These are phyloP conservation scores for Fistularia tabacaria DNA, from an alignment of 2,797 vertebrate species.

Conservation along the genomic window DNA sequence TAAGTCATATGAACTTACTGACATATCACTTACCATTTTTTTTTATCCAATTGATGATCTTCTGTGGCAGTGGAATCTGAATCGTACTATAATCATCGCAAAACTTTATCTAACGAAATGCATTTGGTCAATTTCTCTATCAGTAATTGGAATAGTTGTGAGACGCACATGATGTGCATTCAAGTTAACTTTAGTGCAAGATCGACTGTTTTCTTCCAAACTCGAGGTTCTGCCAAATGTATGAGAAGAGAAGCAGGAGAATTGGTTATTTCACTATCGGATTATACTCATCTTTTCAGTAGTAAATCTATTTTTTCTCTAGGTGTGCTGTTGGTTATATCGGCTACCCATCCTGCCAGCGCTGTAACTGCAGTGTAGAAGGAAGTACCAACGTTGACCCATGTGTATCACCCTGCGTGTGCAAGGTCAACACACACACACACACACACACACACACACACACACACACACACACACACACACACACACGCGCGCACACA, in stretches of 20 bases:
- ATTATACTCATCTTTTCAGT: conserved; percentile 20
- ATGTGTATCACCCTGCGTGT: conserved; percentile 84
- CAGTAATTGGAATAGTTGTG: neutral
- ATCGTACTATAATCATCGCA: no score
- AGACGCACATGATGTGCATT: neutral
- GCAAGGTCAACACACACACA: conserved; percentile 81
- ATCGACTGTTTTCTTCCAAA: conserved; percentile 13
- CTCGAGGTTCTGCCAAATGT: conserved; percentile 3
- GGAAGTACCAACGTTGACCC: conserved; percentile 89
- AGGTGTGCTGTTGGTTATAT: conserved; percentile 85
- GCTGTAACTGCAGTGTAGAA: conserved; percentile 84
- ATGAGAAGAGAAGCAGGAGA: neutral
- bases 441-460: neutral
- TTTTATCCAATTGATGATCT: conserved; percentile 5
- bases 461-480: neutral
- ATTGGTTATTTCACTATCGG: conserved; percentile 13
- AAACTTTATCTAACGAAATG: no score
- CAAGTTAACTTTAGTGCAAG: neutral
- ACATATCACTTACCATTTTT: neutral
- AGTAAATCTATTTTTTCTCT: conserved; percentile 46
- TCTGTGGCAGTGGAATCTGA: neutral
- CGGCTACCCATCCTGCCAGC: conserved; percentile 84
- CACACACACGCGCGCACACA: no score
- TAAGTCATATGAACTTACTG: no score
- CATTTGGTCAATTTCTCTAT: neutral